Conservation (phyloP, 2,113 vertebrate genomes). For the Thomomys bottae region DNA sequence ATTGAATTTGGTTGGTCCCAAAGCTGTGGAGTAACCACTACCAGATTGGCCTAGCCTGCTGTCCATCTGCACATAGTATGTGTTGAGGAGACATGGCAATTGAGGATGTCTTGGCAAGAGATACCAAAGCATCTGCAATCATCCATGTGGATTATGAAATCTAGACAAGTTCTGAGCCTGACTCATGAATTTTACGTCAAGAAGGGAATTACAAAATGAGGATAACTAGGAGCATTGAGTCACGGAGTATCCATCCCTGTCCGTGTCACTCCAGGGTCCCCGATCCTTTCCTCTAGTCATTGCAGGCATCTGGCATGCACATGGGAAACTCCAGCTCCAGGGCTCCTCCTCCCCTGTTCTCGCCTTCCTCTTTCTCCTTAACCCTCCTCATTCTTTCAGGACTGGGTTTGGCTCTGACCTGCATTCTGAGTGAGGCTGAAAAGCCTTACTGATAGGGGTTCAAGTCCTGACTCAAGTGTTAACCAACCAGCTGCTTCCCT, state of each 20-base stretch:
- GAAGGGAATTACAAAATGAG: conserved; percentile 68
- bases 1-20: not conserved
- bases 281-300: conserved; percentile 40
- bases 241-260: not conserved
- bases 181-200: conserved; percentile 73
- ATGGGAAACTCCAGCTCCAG: conserved; percentile 13
- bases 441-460: not conserved
- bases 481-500: not conserved
- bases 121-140: not conserved
- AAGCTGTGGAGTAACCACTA: not conserved
- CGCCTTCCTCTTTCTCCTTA: no score
- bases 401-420: not conserved
- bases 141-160: conserved; percentile 71
- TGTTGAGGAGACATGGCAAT: not conserved
- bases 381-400: not conserved
- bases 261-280: conserved; percentile 43
- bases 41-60: not conserved
- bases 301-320: conserved; percentile 45
- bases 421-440: not conserved
- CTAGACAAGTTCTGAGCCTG: conserved; percentile 64
- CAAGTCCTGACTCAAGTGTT: not conserved
- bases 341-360: not conserved
- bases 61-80: not conserved
- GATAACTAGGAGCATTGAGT: not conserved
- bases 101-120: conserved; percentile 19